Conservation (phyloP, 2,113 vertebrate genomes). For the Gallinago media region DNA sequence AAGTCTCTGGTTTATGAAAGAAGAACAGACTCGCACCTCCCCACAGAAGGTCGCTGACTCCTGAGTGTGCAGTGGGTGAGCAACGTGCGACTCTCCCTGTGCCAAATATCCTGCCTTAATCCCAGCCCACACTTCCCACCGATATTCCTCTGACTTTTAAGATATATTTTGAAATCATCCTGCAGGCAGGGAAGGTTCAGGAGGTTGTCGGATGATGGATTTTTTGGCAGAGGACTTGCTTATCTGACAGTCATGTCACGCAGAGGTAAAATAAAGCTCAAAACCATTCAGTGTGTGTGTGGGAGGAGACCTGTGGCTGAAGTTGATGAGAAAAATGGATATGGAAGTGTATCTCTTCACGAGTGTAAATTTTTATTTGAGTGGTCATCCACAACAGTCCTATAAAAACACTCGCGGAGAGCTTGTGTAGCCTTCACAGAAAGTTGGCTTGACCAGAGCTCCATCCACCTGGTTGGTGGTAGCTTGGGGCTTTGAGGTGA, state of each 20-base stretch:
- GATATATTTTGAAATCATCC: not conserved
- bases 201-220: not conserved
- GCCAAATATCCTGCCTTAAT: not conserved
- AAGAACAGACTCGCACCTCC: not conserved
- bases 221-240: not conserved
- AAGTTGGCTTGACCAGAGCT: not conserved
- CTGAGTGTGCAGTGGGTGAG: not conserved
- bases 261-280: not conserved
- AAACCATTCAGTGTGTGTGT: not conserved
- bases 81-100: not conserved
- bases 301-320: not conserved
- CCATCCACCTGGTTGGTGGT: not conserved
- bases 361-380: not conserved
- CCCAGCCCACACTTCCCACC: not conserved
- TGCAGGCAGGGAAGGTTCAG: not conserved
- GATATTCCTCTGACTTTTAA: not conserved
- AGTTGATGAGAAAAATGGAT: not conserved
- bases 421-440: not conserved
- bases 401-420: accelerated
- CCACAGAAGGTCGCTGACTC: not conserved
- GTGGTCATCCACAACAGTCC: not conserved
- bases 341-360: not conserved
- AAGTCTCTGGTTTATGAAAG: not conserved
- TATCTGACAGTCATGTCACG: not conserved
- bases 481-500: not conserved